Conservation (phyloP, 2,888 invertebrate genomes). For the Pseudococcus longispinus region DNA sequence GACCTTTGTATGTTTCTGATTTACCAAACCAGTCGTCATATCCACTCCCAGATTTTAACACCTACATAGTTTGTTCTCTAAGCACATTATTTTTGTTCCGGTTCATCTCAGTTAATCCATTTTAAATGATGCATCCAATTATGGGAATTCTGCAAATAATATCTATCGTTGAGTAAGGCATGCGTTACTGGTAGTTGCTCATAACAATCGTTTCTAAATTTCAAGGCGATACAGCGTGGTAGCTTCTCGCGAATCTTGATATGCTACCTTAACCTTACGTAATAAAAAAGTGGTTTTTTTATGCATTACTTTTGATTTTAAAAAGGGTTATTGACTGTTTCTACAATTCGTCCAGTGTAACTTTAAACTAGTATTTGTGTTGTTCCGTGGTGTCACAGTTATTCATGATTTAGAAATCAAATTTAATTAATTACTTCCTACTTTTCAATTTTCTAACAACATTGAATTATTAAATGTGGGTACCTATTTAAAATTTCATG, state of each 20-base stretch:
- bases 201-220: background rate
- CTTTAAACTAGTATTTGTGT: no score
- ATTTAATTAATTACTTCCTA: no score
- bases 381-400: no score
- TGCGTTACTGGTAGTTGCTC: background rate
- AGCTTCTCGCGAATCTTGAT: background rate
- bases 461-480: no score
- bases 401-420: no score
- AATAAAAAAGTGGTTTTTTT: background rate
- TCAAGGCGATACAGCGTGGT: background rate
- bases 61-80: constrained; percentile 23
- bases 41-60: constrained; percentile 47
- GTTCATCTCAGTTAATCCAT: constrained; percentile 44
- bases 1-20: constrained; percentile 40
- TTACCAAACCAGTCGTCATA: constrained; percentile 41
- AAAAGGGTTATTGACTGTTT: no score
- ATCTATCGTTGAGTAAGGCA: background rate
- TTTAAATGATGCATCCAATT: constrained; percentile 49
- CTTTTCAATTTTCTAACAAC: no score
- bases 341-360: no score
- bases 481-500: no score
- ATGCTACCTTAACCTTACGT: background rate
- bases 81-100: constrained; percentile 40
- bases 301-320: background rate
- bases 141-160: constrained; percentile 41